Base-by-base conservation (phyloP, 2,113 vertebrate species). In the Lophura nycthemera region DNA sequence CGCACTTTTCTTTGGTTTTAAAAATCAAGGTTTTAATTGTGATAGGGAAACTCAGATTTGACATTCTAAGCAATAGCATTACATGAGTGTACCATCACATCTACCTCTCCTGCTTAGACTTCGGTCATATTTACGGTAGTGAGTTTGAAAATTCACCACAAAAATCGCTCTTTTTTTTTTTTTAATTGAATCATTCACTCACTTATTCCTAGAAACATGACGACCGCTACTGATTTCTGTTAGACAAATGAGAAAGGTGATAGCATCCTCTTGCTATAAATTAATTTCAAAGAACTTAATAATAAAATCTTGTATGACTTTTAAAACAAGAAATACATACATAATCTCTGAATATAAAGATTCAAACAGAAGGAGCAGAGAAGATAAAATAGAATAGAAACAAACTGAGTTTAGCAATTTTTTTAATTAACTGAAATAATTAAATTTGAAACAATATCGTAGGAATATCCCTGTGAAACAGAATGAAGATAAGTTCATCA, bases 151-250 rank as follows among this genome's bases (percentile, higher is more conserved):
- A 11, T 0, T 27, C 7, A 1, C 22, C 36, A 66, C 84, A 88
- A 66, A 60, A 34, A 12, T n/a, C 11, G 1, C 9, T 38, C 40
- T 36, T 77, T 42, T 5, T 10, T 42, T 5, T 10, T 79, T 77
- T 71, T 64, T 11, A 78, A 34, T 3, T 36, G n/a, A 54, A 60
- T 75, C 72, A 12, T 13, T 36, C 19, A 8, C 0, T 1, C 0
- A 0, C 38, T 73, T 89, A 16, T 72, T 82, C 47, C 43, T 30
- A n/a, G 30, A 76, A 83, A 61, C 0, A 0, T 3, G 7, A 21
- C 12, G 40, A 32, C 47, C 12, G 9, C 81, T 30, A 5, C 8
- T 15, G 52, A 18, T 11, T 38, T 64, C 54, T 71, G 36, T 78
- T 38, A 56, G 27, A 52, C 16, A 63, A 83, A 80, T 22, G 4